Evolutionary conservation across 1,140 invertebrate genomes (phyloP).

Genomic region (Drosophila watanabei): DNA sequence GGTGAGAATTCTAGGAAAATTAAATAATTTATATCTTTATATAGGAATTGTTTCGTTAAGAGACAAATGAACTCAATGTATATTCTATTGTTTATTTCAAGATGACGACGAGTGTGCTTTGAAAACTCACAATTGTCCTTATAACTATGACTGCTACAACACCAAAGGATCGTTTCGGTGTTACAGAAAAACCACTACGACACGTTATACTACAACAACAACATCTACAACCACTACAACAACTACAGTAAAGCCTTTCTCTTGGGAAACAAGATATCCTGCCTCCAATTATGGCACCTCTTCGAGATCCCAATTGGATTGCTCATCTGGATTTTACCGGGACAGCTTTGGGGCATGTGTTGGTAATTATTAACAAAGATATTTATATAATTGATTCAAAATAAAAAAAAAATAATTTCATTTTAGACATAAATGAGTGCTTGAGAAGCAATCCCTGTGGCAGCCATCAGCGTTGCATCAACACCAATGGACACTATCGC

Average conservation of each 20-base stretch:
- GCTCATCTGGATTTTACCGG: conserved; percentile 67
- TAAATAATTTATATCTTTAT: neutral
- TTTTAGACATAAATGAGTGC: conserved; percentile 86
- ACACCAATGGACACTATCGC: conserved; percentile 87
- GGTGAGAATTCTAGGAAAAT: conserved; percentile 86
- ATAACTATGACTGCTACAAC: conserved; percentile 94
- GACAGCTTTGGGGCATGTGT: conserved; percentile 77
- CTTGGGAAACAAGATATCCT: neutral
- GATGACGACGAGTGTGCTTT: conserved; percentile 97
- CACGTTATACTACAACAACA: conserved; percentile 17
- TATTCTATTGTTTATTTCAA: conserved; percentile 67
- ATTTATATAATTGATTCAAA: neutral
- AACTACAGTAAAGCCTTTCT: conserved; percentile 28
- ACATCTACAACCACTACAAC: conserved; percentile 58
- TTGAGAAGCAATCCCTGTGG: conserved; percentile 80
- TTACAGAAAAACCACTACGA: conserved; percentile 54
- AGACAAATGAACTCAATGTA: neutral
- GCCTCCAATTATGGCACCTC: conserved; percentile 8
- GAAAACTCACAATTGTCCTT: conserved; percentile 93
- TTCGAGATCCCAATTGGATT: conserved; percentile 29
- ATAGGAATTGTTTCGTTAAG: neutral
- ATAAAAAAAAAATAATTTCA: neutral
- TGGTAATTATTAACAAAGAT: conserved; percentile 50
- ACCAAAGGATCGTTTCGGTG: conserved; percentile 86
- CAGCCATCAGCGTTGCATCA: conserved; percentile 86